Percentiles rank a stretch among this genome's conserved stretches.
Conservation (phyloP, 2,888 invertebrate species). For the Dynastes tityus region DNA sequence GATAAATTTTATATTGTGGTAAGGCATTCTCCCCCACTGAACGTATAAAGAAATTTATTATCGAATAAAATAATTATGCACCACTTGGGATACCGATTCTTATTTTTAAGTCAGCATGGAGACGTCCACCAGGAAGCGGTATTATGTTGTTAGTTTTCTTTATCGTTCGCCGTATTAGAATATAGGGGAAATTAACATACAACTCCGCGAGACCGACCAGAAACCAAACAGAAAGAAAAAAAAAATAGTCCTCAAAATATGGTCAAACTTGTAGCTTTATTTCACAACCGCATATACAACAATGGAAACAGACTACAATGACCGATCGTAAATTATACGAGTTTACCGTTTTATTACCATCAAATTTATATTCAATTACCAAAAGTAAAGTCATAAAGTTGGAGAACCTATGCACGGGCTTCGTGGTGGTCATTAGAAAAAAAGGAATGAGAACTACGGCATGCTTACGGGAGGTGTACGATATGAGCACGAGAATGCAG, state of each 20-base stretch:
- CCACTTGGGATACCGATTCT: conserved; percentile 20
- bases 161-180: conserved; percentile 32
- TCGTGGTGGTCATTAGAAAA: conserved; percentile 49
- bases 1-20: conserved; percentile 29
- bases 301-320: conserved; percentile 50
- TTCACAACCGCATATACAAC: conserved; percentile 40
- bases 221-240: neutral
- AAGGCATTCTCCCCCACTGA: conserved; percentile 19
- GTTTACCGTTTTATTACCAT: conserved; percentile 56
- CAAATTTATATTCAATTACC: conserved; percentile 60
- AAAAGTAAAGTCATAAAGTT: conserved; percentile 57
- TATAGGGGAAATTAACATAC: conserved; percentile 40
- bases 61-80: conserved; percentile 38
- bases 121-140: conserved; percentile 21
- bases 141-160: conserved; percentile 47
- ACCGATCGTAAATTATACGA: conserved; percentile 56
- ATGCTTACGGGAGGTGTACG: conserved; percentile 5
- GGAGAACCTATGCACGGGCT: conserved; percentile 44
- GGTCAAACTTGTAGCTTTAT: conserved; percentile 31
- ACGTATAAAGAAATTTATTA: conserved; percentile 38
- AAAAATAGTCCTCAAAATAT: conserved; percentile 21
- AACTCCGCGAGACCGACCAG: conserved; percentile 9
- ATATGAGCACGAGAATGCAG: conserved; percentile 25
- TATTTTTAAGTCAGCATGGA: conserved; percentile 20
- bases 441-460: conserved; percentile 15